Evolutionary conservation across 2,113 vertebrate species (phyloP).

Genomic region (Myotis davidii): DNA sequence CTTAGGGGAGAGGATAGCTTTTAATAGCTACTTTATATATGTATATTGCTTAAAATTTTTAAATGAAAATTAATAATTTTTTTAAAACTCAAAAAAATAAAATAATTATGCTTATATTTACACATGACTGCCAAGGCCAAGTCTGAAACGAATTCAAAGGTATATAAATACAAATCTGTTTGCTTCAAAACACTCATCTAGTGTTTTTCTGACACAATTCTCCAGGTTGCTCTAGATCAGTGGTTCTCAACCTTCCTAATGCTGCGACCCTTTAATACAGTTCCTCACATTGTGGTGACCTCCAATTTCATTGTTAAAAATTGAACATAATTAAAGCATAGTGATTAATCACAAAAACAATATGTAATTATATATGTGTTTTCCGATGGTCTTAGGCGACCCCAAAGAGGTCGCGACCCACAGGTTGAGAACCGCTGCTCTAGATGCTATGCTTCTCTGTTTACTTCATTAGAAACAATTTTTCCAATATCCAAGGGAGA

Average conservation of each 20-base stretch:
- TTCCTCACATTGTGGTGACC: too few relatives aligned
- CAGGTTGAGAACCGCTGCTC: neutral
- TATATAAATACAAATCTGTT: slow-evolving; percentile 16
- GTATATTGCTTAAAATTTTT: neutral
- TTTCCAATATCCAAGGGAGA: neutral
- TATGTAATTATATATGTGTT: too few relatives aligned
- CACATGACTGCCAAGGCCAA: neutral
- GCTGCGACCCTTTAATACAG: too few relatives aligned
- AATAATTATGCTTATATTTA: slow-evolving; percentile 16
- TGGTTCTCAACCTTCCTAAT: too few relatives aligned
- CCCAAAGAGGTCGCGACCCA: too few relatives aligned
- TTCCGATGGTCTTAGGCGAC: too few relatives aligned
- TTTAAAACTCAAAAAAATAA: slow-evolving; percentile 1
- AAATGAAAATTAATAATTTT: neutral
- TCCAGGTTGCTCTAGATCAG: neutral
- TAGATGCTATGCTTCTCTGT: neutral
- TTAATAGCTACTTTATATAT: neutral
- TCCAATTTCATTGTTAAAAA: too few relatives aligned
- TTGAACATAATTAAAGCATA: too few relatives aligned
- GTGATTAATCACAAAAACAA: too few relatives aligned
- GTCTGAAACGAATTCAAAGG: slow-evolving; percentile 32
- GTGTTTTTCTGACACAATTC: neutral
- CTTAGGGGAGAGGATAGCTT: neutral
- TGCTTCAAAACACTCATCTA: slow-evolving; percentile 22
- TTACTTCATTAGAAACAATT: slow-evolving; percentile 40